These are phyloP conservation scores for Battus philenor DNA, from an alignment of 1,140 invertebrate species.

Conservation along the genomic window DNA sequence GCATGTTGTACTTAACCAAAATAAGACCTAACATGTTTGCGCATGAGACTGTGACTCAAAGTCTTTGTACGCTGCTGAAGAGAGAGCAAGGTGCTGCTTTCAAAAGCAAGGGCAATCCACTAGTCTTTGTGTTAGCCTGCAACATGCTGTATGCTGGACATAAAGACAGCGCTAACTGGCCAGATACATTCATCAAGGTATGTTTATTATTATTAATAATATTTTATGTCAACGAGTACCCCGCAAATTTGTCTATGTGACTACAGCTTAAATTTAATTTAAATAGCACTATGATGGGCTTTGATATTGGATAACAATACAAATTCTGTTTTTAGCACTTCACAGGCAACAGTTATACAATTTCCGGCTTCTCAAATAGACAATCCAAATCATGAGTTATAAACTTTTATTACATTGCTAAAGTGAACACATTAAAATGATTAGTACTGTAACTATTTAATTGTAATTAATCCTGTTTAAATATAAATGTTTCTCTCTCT, in stretches of 20 bases:
- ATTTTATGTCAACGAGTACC: background rate
- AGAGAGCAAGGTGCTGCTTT: slow-evolving; percentile 85
- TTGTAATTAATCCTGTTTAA: too few relatives aligned
- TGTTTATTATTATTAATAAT: slow-evolving; percentile 18
- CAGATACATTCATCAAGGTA: slow-evolving; percentile 86
- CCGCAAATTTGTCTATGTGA: background rate
- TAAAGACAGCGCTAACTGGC: slow-evolving; percentile 86
- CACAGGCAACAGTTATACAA: too few relatives aligned
- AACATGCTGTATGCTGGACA: slow-evolving; percentile 91
- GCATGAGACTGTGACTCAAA: slow-evolving; percentile 87
- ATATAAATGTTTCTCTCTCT: too few relatives aligned
- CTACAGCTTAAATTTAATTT: too few relatives aligned
- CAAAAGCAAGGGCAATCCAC: slow-evolving; percentile 86
- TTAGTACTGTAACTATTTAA: too few relatives aligned
- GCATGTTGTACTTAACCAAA: slow-evolving; percentile 89
- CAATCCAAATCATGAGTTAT: too few relatives aligned
- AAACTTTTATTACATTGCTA: too few relatives aligned
- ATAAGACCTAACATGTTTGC: slow-evolving; percentile 86
- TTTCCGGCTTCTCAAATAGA: too few relatives aligned
- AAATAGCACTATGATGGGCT: too few relatives aligned
- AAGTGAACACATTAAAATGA: too few relatives aligned
- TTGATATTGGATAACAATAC: too few relatives aligned
- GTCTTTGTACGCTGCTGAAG: slow-evolving; percentile 88
- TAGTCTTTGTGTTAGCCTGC: slow-evolving; percentile 89
- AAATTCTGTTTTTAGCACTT: too few relatives aligned